Evolutionary conservation across 2,113 vertebrate genomes (phyloP), one percentile per base, ranked within the genome.

Genomic region (Amblyopsis rosae): DNA sequence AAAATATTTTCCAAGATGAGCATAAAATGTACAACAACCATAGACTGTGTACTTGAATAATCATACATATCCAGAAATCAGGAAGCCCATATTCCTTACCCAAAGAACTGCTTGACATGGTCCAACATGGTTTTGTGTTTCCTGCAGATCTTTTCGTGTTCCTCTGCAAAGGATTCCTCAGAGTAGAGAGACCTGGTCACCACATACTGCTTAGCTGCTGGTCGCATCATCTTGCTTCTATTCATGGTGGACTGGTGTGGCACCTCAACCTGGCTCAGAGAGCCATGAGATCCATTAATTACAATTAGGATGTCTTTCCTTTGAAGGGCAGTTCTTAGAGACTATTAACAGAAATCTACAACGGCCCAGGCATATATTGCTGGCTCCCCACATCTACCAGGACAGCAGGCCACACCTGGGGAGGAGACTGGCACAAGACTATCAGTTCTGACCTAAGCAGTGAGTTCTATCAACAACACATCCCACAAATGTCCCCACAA

Each of bases 161-260:
- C 92, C 69, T 93, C 86, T 0, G 78, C 74, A 60, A 99, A 98
- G 2, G 70, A 58, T 13, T 94, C 93, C 82, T 96, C 93, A 0
- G 97, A 96, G 79, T 97, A 98, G 26, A 97, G 87, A 0, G 93
- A 90, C 81, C 98, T 92, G 85, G 90, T 85, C 84, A 98, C 92
- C 65, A 92, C 66, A 26, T 98, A 98, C 82, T 94, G 93, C 72
- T 88, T 93, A 3, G 68, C 73, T 17, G 33, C 59, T 65, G 12
- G 15, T 41, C 49, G 49, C 49, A 51, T 11, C 49, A 51, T 51
- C 49, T 51, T 51, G 3, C 49, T 11, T 15, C 16, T 17, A 19
- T 19, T 58, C 32, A 19, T 51, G 49, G 49, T 51, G 49, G 49
- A 11, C 59, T n/a, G 12, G 70, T 76, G 73, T 65, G 62, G 57